Base-by-base conservation (phyloP, 2,888 invertebrate species). In the Mimas tiliae region DNA sequence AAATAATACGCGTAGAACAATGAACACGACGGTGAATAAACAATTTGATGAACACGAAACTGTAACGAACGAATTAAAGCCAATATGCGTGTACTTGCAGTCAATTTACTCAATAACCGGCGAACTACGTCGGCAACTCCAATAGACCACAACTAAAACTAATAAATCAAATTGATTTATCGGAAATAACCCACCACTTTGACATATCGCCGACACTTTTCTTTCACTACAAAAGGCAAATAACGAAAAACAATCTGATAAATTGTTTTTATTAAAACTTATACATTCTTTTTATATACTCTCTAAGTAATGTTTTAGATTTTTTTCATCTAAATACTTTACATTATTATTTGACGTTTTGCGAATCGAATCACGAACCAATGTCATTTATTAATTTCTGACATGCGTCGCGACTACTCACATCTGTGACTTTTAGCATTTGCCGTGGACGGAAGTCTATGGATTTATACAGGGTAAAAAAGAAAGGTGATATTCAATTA, bases 161-260 rank as follows among this genome's bases (percentile, higher is more conserved):
- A 27, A 12, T 45, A 47, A 12, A 58, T 38, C 11, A 27, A 47
- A 45, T 21, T 45, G 47, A 33, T n/a, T 47, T n/a, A 48, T 63
- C 48, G 16, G 47, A 48, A 16, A 33, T 27, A 63, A 63, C 62
- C 45, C 47, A 48, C 45, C 62, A 63, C 64, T 69, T 67, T 2
- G 69, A 67, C 67, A 67, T 67, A 42, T 64, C 47, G 64, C 62
- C 63, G 63, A 19, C 45, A 19, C 52, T 33, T 33, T 47, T 47
- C 12, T 47, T 64, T 45, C 33, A 27, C 27, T 47, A 47, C 12
- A 6, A 11, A 47, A n/a, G 45, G 16, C 19, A 53, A 53, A 52
- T 51, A 14, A 50, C 19, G 16, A 47, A 27, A 55, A 27, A 21
- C 21, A 53, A 64, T n/a, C 14, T 42, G n/a, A 45, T 52, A 45